Conservation (phyloP, 2,113 vertebrate genomes). For the Pipa parva region DNA sequence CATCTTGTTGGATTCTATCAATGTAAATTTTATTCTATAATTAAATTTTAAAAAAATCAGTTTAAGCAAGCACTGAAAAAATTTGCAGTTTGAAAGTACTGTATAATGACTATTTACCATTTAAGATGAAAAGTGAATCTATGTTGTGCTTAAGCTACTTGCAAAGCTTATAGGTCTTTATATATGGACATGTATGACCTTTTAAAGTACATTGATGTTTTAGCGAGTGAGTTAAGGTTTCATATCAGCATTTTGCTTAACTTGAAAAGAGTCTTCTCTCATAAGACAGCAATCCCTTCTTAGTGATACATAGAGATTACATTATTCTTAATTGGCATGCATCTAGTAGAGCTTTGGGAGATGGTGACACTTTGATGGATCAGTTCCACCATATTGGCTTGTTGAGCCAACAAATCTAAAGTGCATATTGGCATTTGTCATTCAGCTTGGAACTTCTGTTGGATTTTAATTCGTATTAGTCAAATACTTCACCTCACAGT, state of each 20-base stretch:
- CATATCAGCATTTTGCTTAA: background rate
- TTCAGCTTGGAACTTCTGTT: constrained; percentile 66
- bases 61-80: too few relatives aligned
- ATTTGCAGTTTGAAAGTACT: too few relatives aligned
- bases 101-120: background rate
- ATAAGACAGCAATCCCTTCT: constrained; percentile 54
- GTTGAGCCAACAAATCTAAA: constrained; percentile 76
- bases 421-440: constrained; percentile 92
- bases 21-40: too few relatives aligned
- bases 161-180: constrained; percentile 24
- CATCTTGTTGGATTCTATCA: too few relatives aligned
- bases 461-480: constrained; percentile 80
- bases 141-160: constrained; percentile 36
- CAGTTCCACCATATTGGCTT: constrained; percentile 76
- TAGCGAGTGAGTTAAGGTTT: background rate
- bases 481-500: constrained; percentile 73
- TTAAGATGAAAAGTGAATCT: background rate
- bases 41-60: too few relatives aligned
- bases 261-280: constrained; percentile 57
- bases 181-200: constrained; percentile 13
- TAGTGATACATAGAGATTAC: constrained; percentile 63
- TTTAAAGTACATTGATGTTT: background rate
- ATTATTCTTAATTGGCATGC: constrained; percentile 68
- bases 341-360: constrained; percentile 59
- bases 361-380: constrained; percentile 89